Percentiles rank a stretch among this genome's conserved stretches.
These are phyloP conservation scores for Lycophotia porphyrea DNA, from an alignment of 2,888 invertebrate species.

Conservation along the genomic window DNA sequence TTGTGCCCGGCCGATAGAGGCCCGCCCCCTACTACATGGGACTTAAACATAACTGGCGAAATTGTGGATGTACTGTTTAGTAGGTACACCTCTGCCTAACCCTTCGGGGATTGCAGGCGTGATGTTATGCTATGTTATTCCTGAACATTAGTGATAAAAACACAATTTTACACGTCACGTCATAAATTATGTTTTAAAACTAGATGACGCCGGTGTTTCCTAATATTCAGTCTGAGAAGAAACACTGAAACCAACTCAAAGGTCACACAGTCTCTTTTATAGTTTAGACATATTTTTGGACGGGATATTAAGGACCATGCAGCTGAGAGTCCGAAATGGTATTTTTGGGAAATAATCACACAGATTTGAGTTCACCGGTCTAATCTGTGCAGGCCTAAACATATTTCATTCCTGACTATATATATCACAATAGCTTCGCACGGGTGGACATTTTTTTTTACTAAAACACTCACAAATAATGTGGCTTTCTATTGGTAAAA, in stretches of 20 bases:
- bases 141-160: neutral
- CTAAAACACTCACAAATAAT: too few relatives aligned
- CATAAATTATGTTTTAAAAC: neutral
- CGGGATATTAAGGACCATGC: neutral
- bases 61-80: neutral
- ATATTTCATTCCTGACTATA: neutral
- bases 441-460: too few relatives aligned
- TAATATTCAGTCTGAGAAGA: neutral
- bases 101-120: neutral
- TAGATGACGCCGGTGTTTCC: neutral
- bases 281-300: neutral
- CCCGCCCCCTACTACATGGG: too few relatives aligned
- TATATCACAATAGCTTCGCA: too few relatives aligned
- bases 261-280: neutral
- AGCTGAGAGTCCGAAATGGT: neutral
- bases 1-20: neutral
- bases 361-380: neutral
- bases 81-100: neutral
- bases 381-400: neutral
- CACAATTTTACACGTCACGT: neutral
- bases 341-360: neutral
- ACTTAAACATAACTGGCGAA: neutral
- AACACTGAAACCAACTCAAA: neutral
- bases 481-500: too few relatives aligned
- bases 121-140: neutral